Conservation (phyloP, 2,113 vertebrate species). For the Mirza zaza region DNA sequence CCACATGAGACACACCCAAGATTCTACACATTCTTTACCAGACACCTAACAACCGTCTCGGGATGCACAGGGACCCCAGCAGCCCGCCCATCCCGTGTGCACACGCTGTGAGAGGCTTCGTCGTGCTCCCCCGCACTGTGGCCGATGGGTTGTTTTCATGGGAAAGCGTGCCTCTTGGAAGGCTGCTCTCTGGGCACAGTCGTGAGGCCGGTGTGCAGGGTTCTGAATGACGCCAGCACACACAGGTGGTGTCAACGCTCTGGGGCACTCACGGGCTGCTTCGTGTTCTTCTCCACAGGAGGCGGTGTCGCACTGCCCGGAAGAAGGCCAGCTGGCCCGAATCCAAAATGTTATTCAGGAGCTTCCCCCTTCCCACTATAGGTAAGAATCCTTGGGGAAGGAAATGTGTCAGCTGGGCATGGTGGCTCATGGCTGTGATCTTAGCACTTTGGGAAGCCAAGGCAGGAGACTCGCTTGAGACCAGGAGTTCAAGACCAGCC, state of each 20-base stretch:
- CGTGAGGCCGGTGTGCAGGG: neutral
- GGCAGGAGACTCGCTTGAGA: too few species aligned
- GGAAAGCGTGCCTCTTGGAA: neutral
- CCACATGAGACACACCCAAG: neutral
- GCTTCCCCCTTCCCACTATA: constrained; percentile 94
- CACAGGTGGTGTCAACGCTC: neutral
- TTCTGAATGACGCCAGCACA: neutral
- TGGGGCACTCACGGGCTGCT: neutral
- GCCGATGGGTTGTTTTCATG: neutral
- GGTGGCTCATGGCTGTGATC: too few species aligned
- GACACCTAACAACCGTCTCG: neutral
- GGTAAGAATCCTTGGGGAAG: constrained; percentile 83
- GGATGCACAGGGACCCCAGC: neutral
- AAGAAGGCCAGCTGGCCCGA: constrained; percentile 90
- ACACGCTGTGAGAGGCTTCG: neutral
- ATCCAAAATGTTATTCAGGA: constrained; percentile 94
- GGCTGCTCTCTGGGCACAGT: neutral
- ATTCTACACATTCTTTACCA: neutral
- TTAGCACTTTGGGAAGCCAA: too few species aligned
- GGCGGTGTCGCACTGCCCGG: constrained; percentile 87
- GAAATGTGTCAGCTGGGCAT: neutral
- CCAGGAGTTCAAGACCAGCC: too few species aligned
- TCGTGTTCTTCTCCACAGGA: constrained; percentile 82
- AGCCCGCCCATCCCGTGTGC: neutral
- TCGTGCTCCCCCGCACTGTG: neutral